Evolutionary conservation across 2,113 vertebrate genomes (phyloP).

Genomic region (Acrocephalus arundinaceus): DNA sequence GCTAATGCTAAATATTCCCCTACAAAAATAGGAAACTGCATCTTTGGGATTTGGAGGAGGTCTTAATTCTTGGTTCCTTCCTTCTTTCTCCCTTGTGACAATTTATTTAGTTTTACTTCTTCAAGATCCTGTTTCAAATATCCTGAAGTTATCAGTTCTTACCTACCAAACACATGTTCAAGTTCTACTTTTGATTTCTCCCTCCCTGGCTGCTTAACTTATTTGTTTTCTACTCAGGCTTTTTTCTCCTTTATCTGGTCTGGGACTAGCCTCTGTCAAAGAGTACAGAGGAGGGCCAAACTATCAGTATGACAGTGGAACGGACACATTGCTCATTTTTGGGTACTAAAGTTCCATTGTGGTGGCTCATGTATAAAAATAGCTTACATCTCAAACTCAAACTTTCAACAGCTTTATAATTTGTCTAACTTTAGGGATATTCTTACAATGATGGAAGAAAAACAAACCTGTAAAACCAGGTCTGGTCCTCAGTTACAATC

Average conservation of each 20-base stretch:
- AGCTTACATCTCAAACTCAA: not conserved
- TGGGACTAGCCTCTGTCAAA: not conserved
- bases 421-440: not conserved
- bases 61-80: not conserved
- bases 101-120: not conserved
- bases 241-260: not conserved
- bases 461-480: not conserved
- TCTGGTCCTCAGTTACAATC: not conserved
- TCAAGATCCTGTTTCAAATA: accelerated
- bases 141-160: not conserved
- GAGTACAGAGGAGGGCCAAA: not conserved
- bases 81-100: not conserved
- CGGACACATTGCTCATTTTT: not conserved
- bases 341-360: not conserved
- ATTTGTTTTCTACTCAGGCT: not conserved
- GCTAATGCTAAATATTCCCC: not conserved
- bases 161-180: not conserved
- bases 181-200: not conserved
- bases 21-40: not conserved
- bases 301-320: not conserved
- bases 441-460: not conserved
- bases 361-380: not conserved
- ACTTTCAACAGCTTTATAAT: not conserved
- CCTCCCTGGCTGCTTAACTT: not conserved
- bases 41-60: not conserved